A percentile compares a stretch with the other conserved stretches of the same genome.
Conservation (phyloP, 2,888 invertebrate species). For the Campaea margaritaria region DNA sequence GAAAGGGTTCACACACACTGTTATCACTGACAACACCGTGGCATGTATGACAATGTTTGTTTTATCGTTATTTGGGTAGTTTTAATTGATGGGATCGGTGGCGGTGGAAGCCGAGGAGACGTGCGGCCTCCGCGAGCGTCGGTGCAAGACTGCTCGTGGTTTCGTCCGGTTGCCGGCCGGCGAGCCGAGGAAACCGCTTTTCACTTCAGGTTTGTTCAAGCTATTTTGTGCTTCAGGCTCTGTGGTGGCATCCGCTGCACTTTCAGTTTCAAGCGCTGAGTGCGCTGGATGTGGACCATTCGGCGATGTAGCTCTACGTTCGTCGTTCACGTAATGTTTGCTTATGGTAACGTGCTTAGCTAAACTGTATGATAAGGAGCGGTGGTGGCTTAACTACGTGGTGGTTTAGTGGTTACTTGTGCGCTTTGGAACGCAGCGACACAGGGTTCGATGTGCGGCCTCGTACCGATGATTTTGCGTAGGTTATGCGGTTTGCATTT, state of each 20-base stretch:
- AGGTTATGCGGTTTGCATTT: too few relatives aligned
- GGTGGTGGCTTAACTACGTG: too few relatives aligned
- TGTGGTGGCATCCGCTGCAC: background rate
- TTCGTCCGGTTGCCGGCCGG: conserved; percentile 13
- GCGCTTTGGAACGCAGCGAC: too few relatives aligned
- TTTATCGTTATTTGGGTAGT: conserved; percentile 33
- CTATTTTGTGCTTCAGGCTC: conserved; percentile 6
- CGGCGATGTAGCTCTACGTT: background rate
- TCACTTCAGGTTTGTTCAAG: conserved; percentile 4
- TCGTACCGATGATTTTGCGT: too few relatives aligned
- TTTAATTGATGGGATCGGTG: conserved; percentile 29
- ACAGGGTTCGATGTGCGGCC: too few relatives aligned
- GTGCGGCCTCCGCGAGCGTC: conserved; percentile 29
- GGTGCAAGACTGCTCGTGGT: conserved; percentile 31
- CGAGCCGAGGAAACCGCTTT: conserved; percentile 23
- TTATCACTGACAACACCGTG: conserved; percentile 36
- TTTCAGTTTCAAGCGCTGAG: conserved; percentile 17
- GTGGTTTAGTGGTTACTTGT: too few relatives aligned
- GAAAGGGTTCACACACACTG: conserved; percentile 32
- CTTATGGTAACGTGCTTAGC: background rate
- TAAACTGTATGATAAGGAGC: background rate
- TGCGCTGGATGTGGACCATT: background rate
- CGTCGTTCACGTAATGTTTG: background rate
- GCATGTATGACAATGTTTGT: conserved; percentile 19
- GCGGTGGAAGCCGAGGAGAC: conserved; percentile 1